Base-by-base conservation (phyloP, 2,113 vertebrate genomes). In the Peromyscus leucopus region DNA sequence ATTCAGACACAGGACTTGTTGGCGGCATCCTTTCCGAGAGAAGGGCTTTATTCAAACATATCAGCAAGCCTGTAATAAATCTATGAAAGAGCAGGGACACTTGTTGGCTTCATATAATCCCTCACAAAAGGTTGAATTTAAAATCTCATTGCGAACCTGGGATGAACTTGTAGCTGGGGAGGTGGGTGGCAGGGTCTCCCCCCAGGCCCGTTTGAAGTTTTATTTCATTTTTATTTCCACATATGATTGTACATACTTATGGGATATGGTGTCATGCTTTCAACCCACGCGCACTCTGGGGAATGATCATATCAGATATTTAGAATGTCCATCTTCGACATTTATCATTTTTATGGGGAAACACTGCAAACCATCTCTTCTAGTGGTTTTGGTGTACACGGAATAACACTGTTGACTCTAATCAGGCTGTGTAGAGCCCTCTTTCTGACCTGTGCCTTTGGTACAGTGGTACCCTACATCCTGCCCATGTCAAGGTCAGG, bases 161-260 rank as follows among this genome's bases (percentile, higher is more conserved):
- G 31, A 78, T 86, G 94, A 98, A 97, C 92, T 96, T 87, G 93
- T 89, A 89, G 67, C 97, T 92, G 90, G 87, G 96, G 82, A 71
- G 65, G 89, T 42, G 92, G 83, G 78, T 42, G 28, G 59, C 95
- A 80, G 83, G 15, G 31, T 96, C 96, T 98, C 80, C 92, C 48
- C 69, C 61, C 22, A 26, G 10, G 39, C 80, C 63, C 2, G 0
- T 55, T 85, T 75, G 24, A 46, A 84, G 67, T 51, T 91, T 69
- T 22, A 36, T 67, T 48, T 84, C 61, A 61, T 71, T 75, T 57
- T 71, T n/a, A 87, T 79, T 91, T 39, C 10, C 39, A 36, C 65
- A 51, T 46, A 57, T 79, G 82, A 87, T 17, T 91, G 22, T 31
- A 24, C 24, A 22, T 39, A n/a, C 28, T 57, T 69, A 55, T n/a